phyloP scores from a whole-genome alignment of 1,140 invertebrate genomes.

The Conus ventricosus region DNA sequence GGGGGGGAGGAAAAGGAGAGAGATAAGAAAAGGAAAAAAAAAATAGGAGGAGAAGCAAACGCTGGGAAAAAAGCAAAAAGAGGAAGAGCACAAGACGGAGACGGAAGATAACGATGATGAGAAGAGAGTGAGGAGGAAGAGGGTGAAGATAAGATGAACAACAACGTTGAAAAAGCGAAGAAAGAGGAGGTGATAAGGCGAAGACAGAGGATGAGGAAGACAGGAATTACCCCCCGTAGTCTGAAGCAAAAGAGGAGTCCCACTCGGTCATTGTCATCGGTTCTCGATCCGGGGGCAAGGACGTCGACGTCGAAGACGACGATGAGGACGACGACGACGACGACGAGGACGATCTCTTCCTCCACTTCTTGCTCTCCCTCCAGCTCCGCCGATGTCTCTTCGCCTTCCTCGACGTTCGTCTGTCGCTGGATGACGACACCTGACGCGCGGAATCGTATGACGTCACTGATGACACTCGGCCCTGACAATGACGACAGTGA shows the following conservation, averaged over 20 bases:
- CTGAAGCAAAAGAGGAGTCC: not conserved
- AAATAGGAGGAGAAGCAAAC: too few relatives aligned
- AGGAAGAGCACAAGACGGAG: too few relatives aligned
- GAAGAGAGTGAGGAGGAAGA: too few relatives aligned
- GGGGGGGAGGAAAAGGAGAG: too few relatives aligned
- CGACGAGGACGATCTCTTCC: not conserved
- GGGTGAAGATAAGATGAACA: too few relatives aligned
- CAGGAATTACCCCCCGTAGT: not conserved
- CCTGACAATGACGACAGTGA: slow-evolving; percentile 37
- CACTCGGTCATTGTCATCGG: not conserved
- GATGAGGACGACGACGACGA: slow-evolving; percentile 22
- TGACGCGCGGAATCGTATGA: slow-evolving; percentile 30
- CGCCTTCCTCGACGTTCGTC: not conserved
- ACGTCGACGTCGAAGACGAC: not conserved
- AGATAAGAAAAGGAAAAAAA: too few relatives aligned
- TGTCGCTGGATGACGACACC: not conserved
- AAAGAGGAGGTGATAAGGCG: not conserved
- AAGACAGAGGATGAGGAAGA: not conserved
- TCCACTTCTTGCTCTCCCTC: slow-evolving; percentile 1
- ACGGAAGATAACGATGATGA: too few relatives aligned
- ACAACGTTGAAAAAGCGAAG: not conserved
- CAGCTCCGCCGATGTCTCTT: slow-evolving; percentile 18
- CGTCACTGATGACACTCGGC: slow-evolving; percentile 37
- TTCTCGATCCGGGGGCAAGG: not conserved
- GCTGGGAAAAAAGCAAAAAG: too few relatives aligned